A percentile compares a stretch with the other conserved stretches of the same genome.
These are phyloP conservation scores for Notolepis coatsorum DNA, from an alignment of 2,797 vertebrate genomes.

Conservation along the genomic window DNA sequence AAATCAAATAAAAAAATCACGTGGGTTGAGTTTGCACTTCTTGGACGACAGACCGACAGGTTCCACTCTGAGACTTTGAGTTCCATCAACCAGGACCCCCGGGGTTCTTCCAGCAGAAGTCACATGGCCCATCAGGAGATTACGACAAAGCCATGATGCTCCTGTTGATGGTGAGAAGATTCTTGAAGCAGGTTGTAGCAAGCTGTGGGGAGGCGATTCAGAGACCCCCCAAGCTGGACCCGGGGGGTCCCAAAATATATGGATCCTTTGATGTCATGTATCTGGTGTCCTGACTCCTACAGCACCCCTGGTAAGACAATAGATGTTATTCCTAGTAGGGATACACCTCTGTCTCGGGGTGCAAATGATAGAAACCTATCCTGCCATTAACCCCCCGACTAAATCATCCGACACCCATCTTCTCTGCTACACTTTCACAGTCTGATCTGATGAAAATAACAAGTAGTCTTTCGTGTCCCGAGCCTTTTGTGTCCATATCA, in stretches of 20 bases:
- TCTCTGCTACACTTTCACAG: neutral
- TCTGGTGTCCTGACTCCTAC: slow-evolving; percentile 13
- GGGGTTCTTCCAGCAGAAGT: no score
- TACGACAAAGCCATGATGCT: no score
- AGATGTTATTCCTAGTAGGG: neutral
- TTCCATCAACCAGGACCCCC: no score
- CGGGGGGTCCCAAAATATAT: neutral
- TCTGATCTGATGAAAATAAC: slow-evolving; percentile 18
- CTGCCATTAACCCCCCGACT: neutral
- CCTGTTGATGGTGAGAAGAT: no score
- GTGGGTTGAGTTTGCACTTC: no score
- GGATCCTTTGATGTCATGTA: neutral
- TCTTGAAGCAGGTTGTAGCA: no score
- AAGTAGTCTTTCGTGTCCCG: slow-evolving; percentile 24
- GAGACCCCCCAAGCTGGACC: neutral
- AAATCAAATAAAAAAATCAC: no score
- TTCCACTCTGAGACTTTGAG: no score
- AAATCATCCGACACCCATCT: neutral
- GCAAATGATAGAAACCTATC: neutral
- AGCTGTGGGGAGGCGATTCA: no score
- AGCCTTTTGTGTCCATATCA: slow-evolving; percentile 44
- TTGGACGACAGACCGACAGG: no score
- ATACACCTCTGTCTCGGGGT: neutral
- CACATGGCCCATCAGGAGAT: no score
- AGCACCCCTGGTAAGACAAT: neutral